Percentiles rank a stretch among this genome's conserved stretches.
Evolutionary conservation across 2,888 invertebrate genomes (phyloP).

Genomic region (Deilephila elpenor): DNA sequence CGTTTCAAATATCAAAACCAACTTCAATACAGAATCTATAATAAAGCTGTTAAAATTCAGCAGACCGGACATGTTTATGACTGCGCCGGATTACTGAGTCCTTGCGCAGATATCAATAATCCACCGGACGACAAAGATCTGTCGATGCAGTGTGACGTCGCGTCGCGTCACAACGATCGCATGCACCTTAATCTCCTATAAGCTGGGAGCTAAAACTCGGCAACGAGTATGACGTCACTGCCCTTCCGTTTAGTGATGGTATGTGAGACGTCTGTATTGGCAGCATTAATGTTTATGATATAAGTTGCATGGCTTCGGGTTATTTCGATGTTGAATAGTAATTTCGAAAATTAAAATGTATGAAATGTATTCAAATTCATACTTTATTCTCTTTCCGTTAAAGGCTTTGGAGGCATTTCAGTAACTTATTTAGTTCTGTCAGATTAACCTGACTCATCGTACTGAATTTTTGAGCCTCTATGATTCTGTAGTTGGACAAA

Average conservation of each 20-base stretch:
- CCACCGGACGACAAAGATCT: constrained; percentile 12
- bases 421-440: too few relatives aligned
- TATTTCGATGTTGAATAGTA: too few relatives aligned
- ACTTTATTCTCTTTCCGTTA: too few relatives aligned
- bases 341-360: too few relatives aligned
- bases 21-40: neutral
- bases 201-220: neutral
- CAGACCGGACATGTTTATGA: neutral
- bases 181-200: neutral
- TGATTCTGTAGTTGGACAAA: too few relatives aligned
- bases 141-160: neutral
- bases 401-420: too few relatives aligned
- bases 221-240: neutral
- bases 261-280: neutral
- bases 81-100: neutral
- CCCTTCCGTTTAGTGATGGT: neutral
- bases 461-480: too few relatives aligned
- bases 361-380: too few relatives aligned
- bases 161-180: neutral
- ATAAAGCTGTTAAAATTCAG: neutral
- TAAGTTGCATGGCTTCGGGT: neutral
- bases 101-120: constrained; percentile 18
- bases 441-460: too few relatives aligned
- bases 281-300: neutral
- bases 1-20: too few relatives aligned